Conservation (phyloP, 2,113 vertebrate species). For the Riparia riparia region DNA sequence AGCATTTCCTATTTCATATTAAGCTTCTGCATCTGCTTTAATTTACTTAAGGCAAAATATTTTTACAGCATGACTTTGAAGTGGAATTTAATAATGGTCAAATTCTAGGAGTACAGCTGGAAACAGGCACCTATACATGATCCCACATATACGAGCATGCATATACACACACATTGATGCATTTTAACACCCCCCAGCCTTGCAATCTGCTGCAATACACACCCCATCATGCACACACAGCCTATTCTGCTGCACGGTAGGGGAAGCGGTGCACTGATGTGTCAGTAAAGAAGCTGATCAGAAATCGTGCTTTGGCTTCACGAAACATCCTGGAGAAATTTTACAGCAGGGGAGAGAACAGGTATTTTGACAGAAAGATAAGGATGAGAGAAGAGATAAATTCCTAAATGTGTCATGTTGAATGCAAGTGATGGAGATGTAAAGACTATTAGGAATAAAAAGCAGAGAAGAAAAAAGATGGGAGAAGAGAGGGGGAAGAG, state of each 20-base stretch:
- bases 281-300: not conserved
- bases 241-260: not conserved
- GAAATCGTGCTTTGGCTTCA: constrained; percentile 15
- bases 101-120: not conserved
- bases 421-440: not conserved
- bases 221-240: not conserved
- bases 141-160: not conserved
- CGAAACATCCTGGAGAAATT: not conserved
- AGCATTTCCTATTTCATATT: not conserved
- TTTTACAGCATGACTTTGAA: not conserved
- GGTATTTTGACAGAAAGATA: not conserved
- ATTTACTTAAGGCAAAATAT: constrained; percentile 42
- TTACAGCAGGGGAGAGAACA: not conserved
- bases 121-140: not conserved
- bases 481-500: not conserved
- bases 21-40: not conserved
- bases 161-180: not conserved
- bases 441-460: not conserved
- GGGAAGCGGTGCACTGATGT: not conserved
- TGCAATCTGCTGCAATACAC: not conserved
- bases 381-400: not conserved
- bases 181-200: not conserved
- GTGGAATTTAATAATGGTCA: not conserved
- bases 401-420: not conserved
- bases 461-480: not conserved